phyloP scores from a whole-genome alignment of 2,113 vertebrate species.

The Ciconia maguari region DNA sequence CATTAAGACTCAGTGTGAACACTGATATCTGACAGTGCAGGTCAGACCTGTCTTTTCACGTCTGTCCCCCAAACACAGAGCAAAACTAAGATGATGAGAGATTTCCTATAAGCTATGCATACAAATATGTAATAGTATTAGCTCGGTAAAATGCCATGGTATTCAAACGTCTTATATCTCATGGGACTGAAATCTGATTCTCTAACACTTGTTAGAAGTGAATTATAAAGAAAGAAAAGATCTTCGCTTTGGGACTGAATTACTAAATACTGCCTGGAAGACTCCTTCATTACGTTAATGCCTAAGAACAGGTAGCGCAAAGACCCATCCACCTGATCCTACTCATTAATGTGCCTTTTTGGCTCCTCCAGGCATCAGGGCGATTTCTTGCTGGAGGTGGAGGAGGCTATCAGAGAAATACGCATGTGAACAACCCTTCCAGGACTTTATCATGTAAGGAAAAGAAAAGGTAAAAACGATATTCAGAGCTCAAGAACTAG shows the following conservation, averaged over 20 bases:
- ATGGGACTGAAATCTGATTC: constrained; percentile 67
- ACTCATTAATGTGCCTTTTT: not conserved
- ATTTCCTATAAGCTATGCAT: constrained; percentile 8
- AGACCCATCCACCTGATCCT: not conserved
- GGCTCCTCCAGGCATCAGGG: not conserved
- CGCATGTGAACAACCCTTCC: not conserved
- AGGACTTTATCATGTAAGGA: not conserved
- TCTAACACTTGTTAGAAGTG: constrained; percentile 67
- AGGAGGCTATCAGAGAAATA: not conserved
- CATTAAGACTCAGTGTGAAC: constrained; percentile 42
- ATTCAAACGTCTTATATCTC: constrained; percentile 45
- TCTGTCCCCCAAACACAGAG: constrained; percentile 35
- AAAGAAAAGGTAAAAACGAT: not conserved
- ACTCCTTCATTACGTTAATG: constrained; percentile 3
- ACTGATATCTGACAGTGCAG: not conserved
- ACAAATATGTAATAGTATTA: constrained; percentile 49
- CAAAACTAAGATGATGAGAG: constrained; percentile 5
- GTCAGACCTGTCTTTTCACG: constrained; percentile 46
- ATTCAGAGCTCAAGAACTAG: not conserved
- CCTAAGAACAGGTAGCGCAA: not conserved
- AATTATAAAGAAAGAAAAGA: constrained; percentile 68
- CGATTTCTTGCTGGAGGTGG: not conserved
- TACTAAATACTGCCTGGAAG: not conserved
- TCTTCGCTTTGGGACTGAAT: constrained; percentile 57
- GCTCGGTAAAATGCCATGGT: constrained; percentile 34